Conservation (phyloP, 2,797 vertebrate genomes). For the Apodemus agrarius region DNA sequence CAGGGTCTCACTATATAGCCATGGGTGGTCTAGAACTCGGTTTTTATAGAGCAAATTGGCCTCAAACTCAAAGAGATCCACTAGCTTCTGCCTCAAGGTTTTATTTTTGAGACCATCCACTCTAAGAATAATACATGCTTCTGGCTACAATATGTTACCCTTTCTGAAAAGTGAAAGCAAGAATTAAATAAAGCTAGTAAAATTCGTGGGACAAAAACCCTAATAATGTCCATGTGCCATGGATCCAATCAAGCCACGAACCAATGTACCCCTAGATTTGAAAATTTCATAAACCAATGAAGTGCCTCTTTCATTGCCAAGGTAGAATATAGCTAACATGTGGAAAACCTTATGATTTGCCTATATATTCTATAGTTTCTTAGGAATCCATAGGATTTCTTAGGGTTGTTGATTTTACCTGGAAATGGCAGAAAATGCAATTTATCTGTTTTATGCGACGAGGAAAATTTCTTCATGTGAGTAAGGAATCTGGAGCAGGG, state of each 20-base stretch:
- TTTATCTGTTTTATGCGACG: constrained; percentile 69
- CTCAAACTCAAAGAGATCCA: not conserved
- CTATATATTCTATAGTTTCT: constrained; percentile 42
- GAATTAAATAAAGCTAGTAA: not conserved
- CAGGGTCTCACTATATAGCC: not conserved
- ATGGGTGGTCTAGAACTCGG: not conserved
- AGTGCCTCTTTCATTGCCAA: not conserved
- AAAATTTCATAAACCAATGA: not conserved
- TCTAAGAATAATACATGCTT: not conserved
- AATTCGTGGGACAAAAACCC: not conserved
- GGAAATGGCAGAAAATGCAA: constrained; percentile 67
- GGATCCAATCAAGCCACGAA: not conserved
- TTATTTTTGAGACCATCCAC: not conserved
- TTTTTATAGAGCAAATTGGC: not conserved
- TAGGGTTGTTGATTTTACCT: constrained; percentile 64
- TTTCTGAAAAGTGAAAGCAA: constrained; percentile 33
- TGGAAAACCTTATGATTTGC: constrained; percentile 61
- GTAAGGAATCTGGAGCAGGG: constrained; percentile 86
- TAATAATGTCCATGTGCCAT: not conserved
- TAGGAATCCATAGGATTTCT: not conserved
- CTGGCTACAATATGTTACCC: not conserved
- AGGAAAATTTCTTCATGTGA: constrained; percentile 85
- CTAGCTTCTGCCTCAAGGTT: not conserved
- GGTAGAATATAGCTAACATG: not conserved
- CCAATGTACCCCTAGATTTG: not conserved